Evolutionary conservation across 1,140 invertebrate species (phyloP), one percentile per base, ranked within the genome.

Genomic region (Macrotrachela quadricornifera): DNA sequence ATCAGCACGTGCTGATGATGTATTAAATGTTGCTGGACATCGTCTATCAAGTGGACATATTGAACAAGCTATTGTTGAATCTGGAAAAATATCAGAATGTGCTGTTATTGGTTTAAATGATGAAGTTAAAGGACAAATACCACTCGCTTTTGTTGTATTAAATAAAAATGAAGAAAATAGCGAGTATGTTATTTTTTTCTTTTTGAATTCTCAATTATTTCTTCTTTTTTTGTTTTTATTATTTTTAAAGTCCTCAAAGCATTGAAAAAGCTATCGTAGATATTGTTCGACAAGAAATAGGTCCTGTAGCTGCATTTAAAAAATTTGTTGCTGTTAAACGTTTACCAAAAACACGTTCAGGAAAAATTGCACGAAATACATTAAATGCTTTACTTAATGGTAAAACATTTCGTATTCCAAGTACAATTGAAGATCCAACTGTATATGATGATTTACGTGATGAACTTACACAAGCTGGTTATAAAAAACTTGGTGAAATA

Each of bases 21-120:
- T 94, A 14, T 91, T 94, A 51, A 92, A 92, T 63, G 85, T 92
- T 0, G 82, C 87, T 2, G 86, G 87, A 0, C 85, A 91, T 63
- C 72, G 86, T 44, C 69, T 94, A 12, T 86, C 83, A 0, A 86
- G 85, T 0, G 77, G 80, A 1, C 82, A 82, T 0, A 64, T 94
- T 10, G 87, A 92, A 65, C 55, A 68, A 66, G 82, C 86, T 0
- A 76, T 90, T 10, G 63, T 90, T 11, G 74, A 79, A 12, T 84
- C 88, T 71, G 76, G 78, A 0, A 78, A 83, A 48, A 72, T 92
- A 0, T 78, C 76, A 0, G 86, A 91, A 59, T 79, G 80, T 0
- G 79, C 82, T 0, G 85, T 92, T 0, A 77, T 92, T 11, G 85
- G 85, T 1, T 81, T 87, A 0, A 82, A 82, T 0, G 86, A 92